Evolutionary conservation across 2,888 invertebrate genomes (phyloP).

Genomic region (Ochropleura leucogaster): DNA sequence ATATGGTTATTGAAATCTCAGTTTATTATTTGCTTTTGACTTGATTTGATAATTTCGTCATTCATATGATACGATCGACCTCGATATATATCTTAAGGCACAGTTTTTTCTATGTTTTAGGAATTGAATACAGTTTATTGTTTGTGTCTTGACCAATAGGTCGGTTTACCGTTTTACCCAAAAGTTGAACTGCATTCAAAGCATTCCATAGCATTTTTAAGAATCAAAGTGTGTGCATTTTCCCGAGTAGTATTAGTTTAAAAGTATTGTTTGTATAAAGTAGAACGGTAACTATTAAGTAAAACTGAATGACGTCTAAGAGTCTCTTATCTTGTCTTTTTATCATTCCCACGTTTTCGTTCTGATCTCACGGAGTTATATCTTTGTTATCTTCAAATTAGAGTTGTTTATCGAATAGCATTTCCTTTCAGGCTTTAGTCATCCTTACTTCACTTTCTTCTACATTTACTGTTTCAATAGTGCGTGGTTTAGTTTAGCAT

Average conservation of each 20-base stretch:
- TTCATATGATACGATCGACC: not conserved
- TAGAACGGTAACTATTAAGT: constrained; percentile 7
- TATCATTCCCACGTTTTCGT: constrained; percentile 46
- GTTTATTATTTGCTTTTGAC: constrained; percentile 6
- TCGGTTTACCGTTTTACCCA: not conserved
- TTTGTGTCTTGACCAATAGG: not conserved
- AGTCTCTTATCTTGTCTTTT: constrained; percentile 34
- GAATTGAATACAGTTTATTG: not conserved
- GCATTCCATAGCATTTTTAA: constrained; percentile 1
- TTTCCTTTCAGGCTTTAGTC: constrained; percentile 4
- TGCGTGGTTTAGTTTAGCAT: not conserved
- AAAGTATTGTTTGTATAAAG: constrained; percentile 9
- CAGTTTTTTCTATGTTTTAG: not conserved
- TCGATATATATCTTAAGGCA: not conserved
- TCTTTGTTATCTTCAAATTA: constrained; percentile 47
- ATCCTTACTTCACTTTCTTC: constrained; percentile 5
- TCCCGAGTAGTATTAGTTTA: not conserved
- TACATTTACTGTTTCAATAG: not conserved
- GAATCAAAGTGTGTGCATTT: not conserved
- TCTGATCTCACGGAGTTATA: constrained; percentile 34
- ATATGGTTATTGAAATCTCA: constrained; percentile 23
- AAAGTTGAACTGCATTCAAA: not conserved
- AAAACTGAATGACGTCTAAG: constrained; percentile 21
- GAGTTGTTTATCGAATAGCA: constrained; percentile 18
- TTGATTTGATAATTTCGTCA: not conserved